Base-by-base conservation (phyloP, 92 coral and sea anemone species). In the Epizoanthus ramosus region DNA sequence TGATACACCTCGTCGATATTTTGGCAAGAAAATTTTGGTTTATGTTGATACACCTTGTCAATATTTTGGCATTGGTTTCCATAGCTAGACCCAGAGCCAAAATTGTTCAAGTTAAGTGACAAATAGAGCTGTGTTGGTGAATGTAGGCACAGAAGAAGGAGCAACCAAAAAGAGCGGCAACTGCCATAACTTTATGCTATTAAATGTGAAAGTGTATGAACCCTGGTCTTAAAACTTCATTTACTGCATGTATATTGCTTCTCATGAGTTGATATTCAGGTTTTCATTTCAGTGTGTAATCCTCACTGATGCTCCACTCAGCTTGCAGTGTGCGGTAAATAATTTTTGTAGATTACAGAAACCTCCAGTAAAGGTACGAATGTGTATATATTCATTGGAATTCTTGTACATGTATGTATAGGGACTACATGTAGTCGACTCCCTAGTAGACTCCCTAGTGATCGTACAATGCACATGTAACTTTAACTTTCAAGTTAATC, bases 281-380 rank as follows among this genome's bases (percentile, higher is more conserved):
- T 37, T 47, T 47, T 47, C 54, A 0, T 68, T 71, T 39, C 85
- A 94, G 98, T 94, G 98, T 77, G 92, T 94, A 21, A 88, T 94
- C 63, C 87, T 94, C 43, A 92, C 98, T 23, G 98, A 92, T 79
- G 88, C 92, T 52, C 68, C 89, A 14, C 80, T 94, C 10, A 81
- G 89, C 52, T 59, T 86, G 6, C 89, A 90, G 68, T 65, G 84
- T 31, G 72, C 80, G 50, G 88, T 92, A 5, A 88, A 94, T 71
- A 22, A 53, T 18, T 94, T 89, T 79, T 94, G 98, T 85, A 79
- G 96, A 70, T 79, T 92, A 64, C 94, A 94, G 79, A 80, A 60
- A 56, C 98, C 98, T 8, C 92, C 95, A 1, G 92, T 92, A 15
- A 91, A 94, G 89, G 98, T 92, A 10, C 7, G 54, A 50, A 50